Percentiles rank a stretch among this genome's conserved stretches.
Evolutionary conservation across 2,113 vertebrate species (phyloP).

Genomic region (Siphamia tubifer): DNA sequence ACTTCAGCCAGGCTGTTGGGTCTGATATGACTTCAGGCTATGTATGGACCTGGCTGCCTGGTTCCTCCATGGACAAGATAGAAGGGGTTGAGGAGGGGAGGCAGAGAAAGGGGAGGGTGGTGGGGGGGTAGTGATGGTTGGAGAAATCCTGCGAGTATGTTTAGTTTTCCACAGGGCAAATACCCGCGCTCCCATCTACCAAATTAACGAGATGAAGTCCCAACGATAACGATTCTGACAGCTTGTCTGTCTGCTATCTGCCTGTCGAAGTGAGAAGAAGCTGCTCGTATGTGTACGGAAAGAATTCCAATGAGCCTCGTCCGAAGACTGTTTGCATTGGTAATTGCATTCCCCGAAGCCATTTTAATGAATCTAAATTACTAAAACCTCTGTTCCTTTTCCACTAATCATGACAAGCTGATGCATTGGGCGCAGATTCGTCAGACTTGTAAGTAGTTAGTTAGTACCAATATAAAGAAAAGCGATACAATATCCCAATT

Average conservation of each 20-base stretch:
- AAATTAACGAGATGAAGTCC: conserved; percentile 74
- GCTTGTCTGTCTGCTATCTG: conserved; percentile 65
- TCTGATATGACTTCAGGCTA: conserved; percentile 77
- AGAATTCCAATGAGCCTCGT: conserved; percentile 61
- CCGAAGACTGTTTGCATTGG: conserved; percentile 32
- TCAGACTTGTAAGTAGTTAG: not conserved
- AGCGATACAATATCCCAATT: no score
- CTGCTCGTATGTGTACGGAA: conserved; percentile 12
- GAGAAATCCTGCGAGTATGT: conserved; percentile 50
- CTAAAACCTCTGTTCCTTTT: conserved; percentile 40
- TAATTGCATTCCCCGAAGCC: conserved; percentile 43
- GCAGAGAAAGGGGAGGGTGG: not conserved
- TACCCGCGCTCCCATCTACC: conserved; percentile 58
- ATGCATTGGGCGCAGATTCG: not conserved
- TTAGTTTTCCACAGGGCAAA: conserved; percentile 76
- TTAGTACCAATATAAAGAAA: not conserved
- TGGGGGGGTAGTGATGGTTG: not conserved
- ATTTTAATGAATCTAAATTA: conserved; percentile 54
- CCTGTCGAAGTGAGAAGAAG: conserved; percentile 26
- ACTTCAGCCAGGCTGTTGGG: conserved; percentile 72
- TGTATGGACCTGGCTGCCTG: conserved; percentile 60
- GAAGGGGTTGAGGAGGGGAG: not conserved
- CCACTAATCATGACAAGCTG: conserved; percentile 28
- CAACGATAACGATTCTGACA: conserved; percentile 66
- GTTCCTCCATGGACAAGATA: conserved; percentile 23